Evolutionary conservation across 2,888 invertebrate species (phyloP), one percentile per base, ranked within the genome.

Genomic region (Pinctada fucata): DNA sequence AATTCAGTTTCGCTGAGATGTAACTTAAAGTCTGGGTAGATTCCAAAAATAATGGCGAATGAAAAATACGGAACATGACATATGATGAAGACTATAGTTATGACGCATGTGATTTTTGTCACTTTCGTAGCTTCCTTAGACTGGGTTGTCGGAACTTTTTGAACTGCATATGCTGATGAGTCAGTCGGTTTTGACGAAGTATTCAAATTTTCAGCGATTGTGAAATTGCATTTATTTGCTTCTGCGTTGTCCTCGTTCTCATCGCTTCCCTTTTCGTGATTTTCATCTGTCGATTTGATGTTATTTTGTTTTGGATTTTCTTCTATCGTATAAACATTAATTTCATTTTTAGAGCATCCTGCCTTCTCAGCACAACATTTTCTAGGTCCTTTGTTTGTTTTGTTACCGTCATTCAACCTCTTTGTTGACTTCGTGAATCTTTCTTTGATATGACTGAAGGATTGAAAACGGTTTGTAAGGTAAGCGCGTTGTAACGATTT

Each of bases 71-170:
- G 72, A 13, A 72, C 16, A 16, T 63, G 64, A 6, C 51, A 47
- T 6, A 72, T 10, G 8, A 72, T 72, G 13, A 72, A 72, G 10
- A 72, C n/a, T 10, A 72, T 63, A 2, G 72, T 72, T 47, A 72
- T 63, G 47, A 45, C 49, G 10, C n/a, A 72, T 31, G 47, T 47
- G 47, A 72, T 63, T 48, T 72, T 72, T 3, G 72, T 72, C n/a
- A 48, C 48, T 63, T 47, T 72, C 47, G 4, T 72, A 8, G 4
- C 48, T n/a, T 72, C 72, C 3, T 4, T 63, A 45, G 58, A 13
- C 47, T 8, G 6, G 10, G 10, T 58, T 45, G 45, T 3, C 10
- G 31, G 5, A 4, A 47, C 3, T 31, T 47, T 13, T 31, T 10
- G 3, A 52, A 8, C 10, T n/a, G n/a, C n/a, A n/a, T n/a, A n/a